A percentile compares a stretch with the other conserved stretches of the same genome.
These are phyloP conservation scores for Drosophila lacteicornis DNA, from an alignment of 1,140 invertebrate genomes.

Conservation along the genomic window DNA sequence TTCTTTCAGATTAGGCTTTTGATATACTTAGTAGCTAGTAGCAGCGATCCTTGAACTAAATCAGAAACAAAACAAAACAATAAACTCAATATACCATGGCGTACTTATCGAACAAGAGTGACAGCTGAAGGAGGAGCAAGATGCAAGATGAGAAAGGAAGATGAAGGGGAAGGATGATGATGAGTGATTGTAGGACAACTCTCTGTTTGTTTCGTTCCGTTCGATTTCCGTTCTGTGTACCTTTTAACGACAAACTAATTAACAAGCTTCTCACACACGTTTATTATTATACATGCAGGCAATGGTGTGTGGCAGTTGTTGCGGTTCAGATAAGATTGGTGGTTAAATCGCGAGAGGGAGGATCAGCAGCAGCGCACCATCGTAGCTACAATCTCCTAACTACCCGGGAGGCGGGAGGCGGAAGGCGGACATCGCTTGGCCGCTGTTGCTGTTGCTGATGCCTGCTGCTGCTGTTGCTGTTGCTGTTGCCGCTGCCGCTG, in stretches of 20 bases:
- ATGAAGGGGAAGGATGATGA: slow-evolving; percentile 3
- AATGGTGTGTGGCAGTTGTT: slow-evolving; percentile 76
- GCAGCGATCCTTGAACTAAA: slow-evolving; percentile 45
- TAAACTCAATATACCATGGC: slow-evolving; percentile 48
- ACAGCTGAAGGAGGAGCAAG: slow-evolving; percentile 25
- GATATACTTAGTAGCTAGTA: slow-evolving; percentile 42
- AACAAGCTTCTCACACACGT: slow-evolving; percentile 77
- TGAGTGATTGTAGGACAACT: slow-evolving; percentile 8
- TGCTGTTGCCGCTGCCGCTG: slow-evolving; percentile 24
- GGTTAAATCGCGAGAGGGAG: slow-evolving; percentile 52
- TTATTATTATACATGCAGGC: slow-evolving; percentile 79
- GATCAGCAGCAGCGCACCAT: slow-evolving; percentile 55
- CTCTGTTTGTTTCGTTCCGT: slow-evolving; percentile 38
- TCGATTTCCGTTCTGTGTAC: slow-evolving; percentile 67
- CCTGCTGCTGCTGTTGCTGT: slow-evolving; percentile 39
- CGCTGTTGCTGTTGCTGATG: slow-evolving; percentile 51
- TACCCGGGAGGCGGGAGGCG: slow-evolving; percentile 36
- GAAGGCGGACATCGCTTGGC: slow-evolving; percentile 59
- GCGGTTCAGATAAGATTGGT: slow-evolving; percentile 62
- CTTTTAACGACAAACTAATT: slow-evolving; percentile 66
- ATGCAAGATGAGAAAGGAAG: slow-evolving; percentile 10
- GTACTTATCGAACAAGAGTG: slow-evolving; percentile 18
- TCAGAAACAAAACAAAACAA: slow-evolving; percentile 35
- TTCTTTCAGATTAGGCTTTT: slow-evolving; percentile 46
- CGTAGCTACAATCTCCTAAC: slow-evolving; percentile 39